Conservation (phyloP, 2,113 vertebrate genomes). For the Dromiciops gliroides region DNA sequence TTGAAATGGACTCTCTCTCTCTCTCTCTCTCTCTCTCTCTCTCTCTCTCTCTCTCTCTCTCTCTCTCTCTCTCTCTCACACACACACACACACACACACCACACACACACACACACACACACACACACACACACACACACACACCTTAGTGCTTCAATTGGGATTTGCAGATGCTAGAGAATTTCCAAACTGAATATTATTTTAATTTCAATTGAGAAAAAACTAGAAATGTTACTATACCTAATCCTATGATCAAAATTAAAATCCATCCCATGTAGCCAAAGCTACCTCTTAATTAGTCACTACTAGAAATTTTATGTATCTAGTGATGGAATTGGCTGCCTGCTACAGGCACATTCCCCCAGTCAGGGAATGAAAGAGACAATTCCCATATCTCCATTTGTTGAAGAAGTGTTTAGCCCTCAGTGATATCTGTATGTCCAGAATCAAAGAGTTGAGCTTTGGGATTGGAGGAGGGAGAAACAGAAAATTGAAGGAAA, state of each 20-base stretch:
- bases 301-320: slow-evolving; percentile 1
- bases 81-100: too few species aligned
- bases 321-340: slow-evolving; percentile 48
- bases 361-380: slow-evolving; percentile 3
- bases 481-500: slow-evolving; percentile 34
- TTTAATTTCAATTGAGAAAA: slow-evolving; percentile 58
- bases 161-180: slow-evolving; percentile 18
- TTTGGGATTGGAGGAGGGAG: neutral
- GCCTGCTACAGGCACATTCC: slow-evolving; percentile 10
- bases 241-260: slow-evolving; percentile 35
- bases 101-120: too few species aligned
- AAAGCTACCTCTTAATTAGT: slow-evolving; percentile 48
- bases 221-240: neutral
- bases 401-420: slow-evolving; percentile 14
- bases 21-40: neutral
- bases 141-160: slow-evolving; percentile 78
- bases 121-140: too few species aligned
- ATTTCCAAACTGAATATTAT: slow-evolving; percentile 46
- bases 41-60: slow-evolving; percentile 25
- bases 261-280: slow-evolving; percentile 28
- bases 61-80: neutral
- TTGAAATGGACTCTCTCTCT: slow-evolving; percentile 56
- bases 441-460: neutral
- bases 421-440: neutral
- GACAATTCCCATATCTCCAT: slow-evolving; percentile 24